Base-by-base conservation (phyloP, 2,797 vertebrate genomes). In the Gymnothorax reevesii region DNA sequence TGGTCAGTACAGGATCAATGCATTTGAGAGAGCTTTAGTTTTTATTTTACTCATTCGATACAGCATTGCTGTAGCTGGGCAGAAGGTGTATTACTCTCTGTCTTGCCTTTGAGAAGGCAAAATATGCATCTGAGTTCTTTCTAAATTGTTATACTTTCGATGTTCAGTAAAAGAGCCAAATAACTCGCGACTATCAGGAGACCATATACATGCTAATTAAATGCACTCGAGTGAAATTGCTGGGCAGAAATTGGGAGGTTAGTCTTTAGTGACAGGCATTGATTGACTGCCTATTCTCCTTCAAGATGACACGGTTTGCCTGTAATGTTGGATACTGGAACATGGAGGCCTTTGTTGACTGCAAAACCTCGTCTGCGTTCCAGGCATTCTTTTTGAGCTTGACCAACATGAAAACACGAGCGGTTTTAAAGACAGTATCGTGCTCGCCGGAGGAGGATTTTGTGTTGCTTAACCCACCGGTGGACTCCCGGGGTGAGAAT, bases 361-460 rank as follows among this genome's bases (percentile, higher is more conserved):
- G 93, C 95, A 95, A 96, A 96, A 95, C 92, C 92, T 54, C 94
- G 95, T 96, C 94, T 95, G 95, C 95, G 95, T 96, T 96, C 95
- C 93, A 93, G 8, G 90, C 94, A 95, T 96, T 96, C 94, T 95
- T 95, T 90, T 91, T 91, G 92, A 90, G 93, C 94, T 93, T 90
- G 93, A 96, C 95, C 95, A 95, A 95, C 94, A 90, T 90, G 85
- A 92, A 95, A 93, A 94, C 93, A 90, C 92, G 91, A 93, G 93
- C 93, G 86, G 83, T 92, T 93, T 88, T 93, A 92, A 95, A 93
- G 92, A 92, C 66, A 88, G 91, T 91, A 91, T 94, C 94, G 94
- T 89, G 92, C 92, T 91, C 92, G 93, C 94, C 93, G 95, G 93
- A 91, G 92, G 86, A 93, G 92, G 93, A 94, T 95, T 95, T 95